phyloP scores from a whole-genome alignment of 1,140 invertebrate species.

The Hylaeus volcanicus region DNA sequence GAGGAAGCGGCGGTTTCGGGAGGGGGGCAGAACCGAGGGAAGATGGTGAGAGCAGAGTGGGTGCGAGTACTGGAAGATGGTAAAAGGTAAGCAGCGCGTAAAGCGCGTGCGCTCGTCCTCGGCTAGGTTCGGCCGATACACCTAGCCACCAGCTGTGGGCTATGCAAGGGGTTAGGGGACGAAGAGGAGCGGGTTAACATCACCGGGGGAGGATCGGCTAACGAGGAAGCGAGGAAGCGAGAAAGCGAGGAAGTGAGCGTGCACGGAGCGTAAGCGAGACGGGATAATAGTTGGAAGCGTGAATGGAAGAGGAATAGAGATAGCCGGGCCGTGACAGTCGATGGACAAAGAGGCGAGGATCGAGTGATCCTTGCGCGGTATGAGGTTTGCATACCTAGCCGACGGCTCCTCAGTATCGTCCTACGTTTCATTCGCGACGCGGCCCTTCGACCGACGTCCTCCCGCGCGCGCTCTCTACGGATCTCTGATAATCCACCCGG shows the following conservation, averaged over 20 bases:
- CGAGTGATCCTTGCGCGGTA: conserved; percentile 53
- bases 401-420: conserved; percentile 59
- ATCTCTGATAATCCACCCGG: conserved; percentile 9
- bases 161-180: conserved; percentile 12
- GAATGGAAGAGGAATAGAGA: conserved; percentile 35
- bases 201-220: conserved; percentile 35
- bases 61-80: conserved; percentile 32
- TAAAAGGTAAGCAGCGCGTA: conserved; percentile 50
- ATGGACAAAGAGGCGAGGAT: conserved; percentile 27
- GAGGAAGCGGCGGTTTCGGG: not conserved
- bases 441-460: conserved; percentile 31
- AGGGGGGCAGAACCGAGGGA: not conserved
- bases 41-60: conserved; percentile 38
- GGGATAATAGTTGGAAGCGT: conserved; percentile 9
- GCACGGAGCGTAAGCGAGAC: not conserved
- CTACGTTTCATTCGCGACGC: conserved; percentile 55
- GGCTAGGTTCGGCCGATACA: conserved; percentile 13
- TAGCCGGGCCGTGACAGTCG: conserved; percentile 11
- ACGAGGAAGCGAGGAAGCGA: conserved; percentile 11
- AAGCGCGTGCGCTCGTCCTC: conserved; percentile 33
- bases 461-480: conserved; percentile 10
- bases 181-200: conserved; percentile 14
- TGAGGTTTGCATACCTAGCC: conserved; percentile 56
- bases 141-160: not conserved
- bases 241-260: conserved; percentile 12